Conservation (phyloP, 2,888 invertebrate species). For the Meganola albula region DNA sequence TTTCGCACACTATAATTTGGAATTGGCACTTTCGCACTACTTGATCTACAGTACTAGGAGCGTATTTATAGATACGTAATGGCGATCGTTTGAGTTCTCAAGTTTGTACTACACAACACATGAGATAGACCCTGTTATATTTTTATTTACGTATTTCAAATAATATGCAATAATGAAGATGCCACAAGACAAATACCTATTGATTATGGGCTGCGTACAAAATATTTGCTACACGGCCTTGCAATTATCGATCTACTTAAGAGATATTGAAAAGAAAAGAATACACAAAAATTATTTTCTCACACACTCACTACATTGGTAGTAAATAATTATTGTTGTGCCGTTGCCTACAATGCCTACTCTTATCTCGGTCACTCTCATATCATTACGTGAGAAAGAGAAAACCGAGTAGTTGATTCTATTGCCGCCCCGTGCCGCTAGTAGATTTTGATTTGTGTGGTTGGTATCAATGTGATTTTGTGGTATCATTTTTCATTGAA, state of each 20-base stretch:
- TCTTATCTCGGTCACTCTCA: slow-evolving; percentile 13
- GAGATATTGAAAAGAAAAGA: slow-evolving; percentile 23
- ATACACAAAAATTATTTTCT: too few species aligned
- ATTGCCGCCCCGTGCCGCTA: slow-evolving; percentile 10
- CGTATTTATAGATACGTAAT: too few species aligned
- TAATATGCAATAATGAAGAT: too few species aligned
- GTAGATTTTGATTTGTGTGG: slow-evolving; percentile 23
- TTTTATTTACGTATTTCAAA: slow-evolving; percentile 26
- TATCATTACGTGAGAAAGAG: slow-evolving; percentile 25
- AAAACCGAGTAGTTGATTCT: slow-evolving; percentile 21
- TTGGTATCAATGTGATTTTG: slow-evolving; percentile 25
- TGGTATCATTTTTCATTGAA: too few species aligned
- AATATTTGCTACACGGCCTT: slow-evolving; percentile 8
- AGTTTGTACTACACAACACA: too few species aligned
- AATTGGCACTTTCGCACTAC: slow-evolving; percentile 19
- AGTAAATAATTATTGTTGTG: slow-evolving; percentile 14
- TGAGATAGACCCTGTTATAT: not conserved
- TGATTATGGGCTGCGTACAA: slow-evolving; percentile 2
- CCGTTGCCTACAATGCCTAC: slow-evolving; percentile 7
- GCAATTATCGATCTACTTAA: slow-evolving; percentile 20
- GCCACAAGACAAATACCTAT: too few species aligned
- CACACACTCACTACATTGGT: slow-evolving; percentile 20
- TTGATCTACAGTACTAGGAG: slow-evolving; percentile 25
- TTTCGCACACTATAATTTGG: slow-evolving; percentile 23
- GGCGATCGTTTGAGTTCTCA: slow-evolving; percentile 23